Evolutionary conservation across 2,888 invertebrate species (phyloP).

Genomic region (Petrophora chlorosata): DNA sequence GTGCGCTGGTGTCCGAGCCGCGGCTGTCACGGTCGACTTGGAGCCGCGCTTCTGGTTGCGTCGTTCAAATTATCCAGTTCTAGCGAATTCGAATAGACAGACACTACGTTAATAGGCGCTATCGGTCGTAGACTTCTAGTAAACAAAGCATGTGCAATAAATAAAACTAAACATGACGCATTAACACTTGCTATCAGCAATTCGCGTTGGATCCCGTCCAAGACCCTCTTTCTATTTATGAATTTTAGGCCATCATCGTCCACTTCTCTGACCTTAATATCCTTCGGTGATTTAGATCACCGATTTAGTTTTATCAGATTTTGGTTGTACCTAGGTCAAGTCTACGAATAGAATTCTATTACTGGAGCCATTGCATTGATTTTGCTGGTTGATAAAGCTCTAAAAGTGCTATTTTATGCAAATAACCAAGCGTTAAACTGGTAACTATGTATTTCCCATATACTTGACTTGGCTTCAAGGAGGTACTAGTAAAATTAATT

Average conservation of each 20-base stretch:
- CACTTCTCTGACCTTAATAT: too few relatives aligned
- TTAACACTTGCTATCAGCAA: slow-evolving; percentile 13
- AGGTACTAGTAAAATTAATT: too few relatives aligned
- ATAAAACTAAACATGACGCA: slow-evolving; percentile 19
- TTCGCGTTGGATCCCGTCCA: slow-evolving; percentile 19
- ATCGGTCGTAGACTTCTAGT: slow-evolving; percentile 3
- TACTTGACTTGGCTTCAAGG: too few relatives aligned
- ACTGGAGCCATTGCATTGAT: not conserved
- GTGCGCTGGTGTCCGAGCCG: slow-evolving; percentile 3
- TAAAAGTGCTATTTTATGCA: not conserved
- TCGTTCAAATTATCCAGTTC: not conserved
- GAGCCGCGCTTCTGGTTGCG: not conserved
- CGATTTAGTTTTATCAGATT: not conserved
- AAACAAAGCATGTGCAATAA: slow-evolving; percentile 12
- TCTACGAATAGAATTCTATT: not conserved
- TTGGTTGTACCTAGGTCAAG: not conserved
- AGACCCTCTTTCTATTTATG: slow-evolving; percentile 9
- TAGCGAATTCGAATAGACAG: not conserved
- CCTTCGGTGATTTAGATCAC: slow-evolving; percentile 6
- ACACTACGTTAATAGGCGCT: not conserved
- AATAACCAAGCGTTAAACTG: not conserved
- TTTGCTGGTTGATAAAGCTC: not conserved
- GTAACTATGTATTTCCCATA: too few relatives aligned
- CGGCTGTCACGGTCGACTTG: not conserved
- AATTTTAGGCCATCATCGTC: slow-evolving; percentile 13